Base-by-base conservation (phyloP, 2,888 invertebrate genomes). In the Dicyrtomina minuta region DNA sequence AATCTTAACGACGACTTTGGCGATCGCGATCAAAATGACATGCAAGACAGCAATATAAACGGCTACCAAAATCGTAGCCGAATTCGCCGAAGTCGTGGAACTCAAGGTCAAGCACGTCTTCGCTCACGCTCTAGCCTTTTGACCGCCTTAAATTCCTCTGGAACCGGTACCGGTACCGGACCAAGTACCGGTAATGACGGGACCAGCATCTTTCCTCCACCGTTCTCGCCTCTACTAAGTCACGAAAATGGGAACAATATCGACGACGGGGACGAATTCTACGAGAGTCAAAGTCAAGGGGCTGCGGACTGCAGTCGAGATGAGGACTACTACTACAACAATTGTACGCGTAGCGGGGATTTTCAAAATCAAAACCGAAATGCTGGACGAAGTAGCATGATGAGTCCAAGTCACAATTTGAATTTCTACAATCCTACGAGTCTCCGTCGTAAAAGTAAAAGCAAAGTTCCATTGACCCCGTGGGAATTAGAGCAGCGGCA, bases 231-330 rank as follows among this genome's bases (percentile, higher is more conserved):
- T 8, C 4, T 33, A 3, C 8, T 8, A 5, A 8, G 33, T 5
- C 4, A 5, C 17, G 20, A 5, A 20, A 17, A 3, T 20, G 22
- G 4, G 12, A 20, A 5, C 17, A 10, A 20, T 20, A 10, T 4
- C 15, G 22, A 51, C 1, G 17, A 22, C 20, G 2, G 3, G 26
- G 27, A 27, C 1, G 27, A 53, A 5, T 33, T 33, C 8, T 33
- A 33, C 20, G 10, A 8, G 27, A 22, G 71, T 55, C n/a, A 61
- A 33, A 33, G 43, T 26, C 4, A 24, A 17, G 64, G 64, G 2
- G 68, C 39, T 80, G 80, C 70, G 26, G 72, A 68, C 49, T 72
- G 71, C 56, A 71, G 61, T 43, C 51, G 66, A 79, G 81, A 62
- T 80, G 80, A 70, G 44, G 72, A 66, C 33, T 81, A 62, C 26